Conservation (phyloP, 2,797 vertebrate species). For the Phoeniculus purpureus region DNA sequence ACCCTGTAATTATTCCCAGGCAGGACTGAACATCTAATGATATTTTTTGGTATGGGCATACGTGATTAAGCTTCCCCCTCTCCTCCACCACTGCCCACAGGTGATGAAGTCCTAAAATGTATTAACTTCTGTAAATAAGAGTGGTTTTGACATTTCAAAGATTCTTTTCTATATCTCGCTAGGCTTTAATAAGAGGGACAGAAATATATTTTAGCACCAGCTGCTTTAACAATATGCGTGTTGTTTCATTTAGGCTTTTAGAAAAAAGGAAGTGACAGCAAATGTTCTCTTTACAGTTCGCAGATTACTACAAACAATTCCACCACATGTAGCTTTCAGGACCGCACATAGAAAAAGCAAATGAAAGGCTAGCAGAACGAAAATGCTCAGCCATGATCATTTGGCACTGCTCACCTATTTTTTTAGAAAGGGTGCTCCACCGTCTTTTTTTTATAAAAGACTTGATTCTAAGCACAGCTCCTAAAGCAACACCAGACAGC, state of each 20-base stretch:
- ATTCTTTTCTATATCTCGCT: neutral
- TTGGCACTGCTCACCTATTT: neutral
- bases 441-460: neutral
- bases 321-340: neutral
- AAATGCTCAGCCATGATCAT: neutral
- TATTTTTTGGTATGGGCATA: neutral
- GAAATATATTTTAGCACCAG: neutral
- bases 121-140: neutral
- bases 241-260: neutral
- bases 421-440: neutral
- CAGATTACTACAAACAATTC: neutral
- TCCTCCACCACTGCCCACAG: neutral
- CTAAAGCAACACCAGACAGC: neutral
- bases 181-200: neutral
- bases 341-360: neutral
- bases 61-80: neutral
- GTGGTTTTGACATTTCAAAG: neutral
- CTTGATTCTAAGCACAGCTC: neutral
- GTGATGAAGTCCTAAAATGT: neutral
- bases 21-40: neutral
- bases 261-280: neutral
- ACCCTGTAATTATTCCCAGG: neutral
- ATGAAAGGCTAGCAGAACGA: neutral
- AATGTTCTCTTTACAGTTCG: slow-evolving; percentile 28
- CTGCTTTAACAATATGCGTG: slow-evolving; percentile 8